Evolutionary conservation across 2,888 invertebrate species (phyloP), one percentile per base, ranked within the genome.

Genomic region (Terebella lapidaria): DNA sequence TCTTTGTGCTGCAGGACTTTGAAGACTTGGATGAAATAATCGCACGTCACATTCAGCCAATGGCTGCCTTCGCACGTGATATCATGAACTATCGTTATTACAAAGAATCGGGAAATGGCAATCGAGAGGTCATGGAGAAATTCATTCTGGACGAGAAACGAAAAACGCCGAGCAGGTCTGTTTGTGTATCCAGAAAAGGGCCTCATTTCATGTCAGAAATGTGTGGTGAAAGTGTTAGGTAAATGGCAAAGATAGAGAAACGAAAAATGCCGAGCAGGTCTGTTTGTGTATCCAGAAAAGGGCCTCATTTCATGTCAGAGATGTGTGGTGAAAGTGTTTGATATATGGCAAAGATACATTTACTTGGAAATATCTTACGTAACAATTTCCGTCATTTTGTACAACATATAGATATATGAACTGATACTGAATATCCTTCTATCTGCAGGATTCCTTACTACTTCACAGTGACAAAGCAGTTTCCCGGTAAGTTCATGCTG

Each of bases 1-100:
- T n/a, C n/a, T 59, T 27, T 57, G 51, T 29, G 15, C 18, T 62
- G 4, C 62, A 95, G 73, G 94, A 95, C 75, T 99, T 94, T 81
- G 99, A 99, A 83, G 99, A 99, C 82, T 83, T 99, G 30, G 99
- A 99, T 81, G 99, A 99, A 87, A 99, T 99, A 62, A 92, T 99
- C 58, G 96, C 97, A 0, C 87, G 97, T 15, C 87, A 94, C 81
- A 89, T 99, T 3, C 94, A 92, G 62, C 99, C 97, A 0, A 95
- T 99, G 95, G 95, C 96, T 0, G 87, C 90, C 0, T 89, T 89
- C 74, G 94, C 92, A 0, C 86, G 94, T 1, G 99, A 99, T 76
- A 84, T 99, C 45, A 83, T 94, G 56, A 86, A 88, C 46, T 95
- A 94, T 82, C 94, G 94, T 75, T 95, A 96, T 80, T 95, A 89